Base-by-base conservation (phyloP, 64 coral and sea anemone species). In the Montipora efflorescens region DNA sequence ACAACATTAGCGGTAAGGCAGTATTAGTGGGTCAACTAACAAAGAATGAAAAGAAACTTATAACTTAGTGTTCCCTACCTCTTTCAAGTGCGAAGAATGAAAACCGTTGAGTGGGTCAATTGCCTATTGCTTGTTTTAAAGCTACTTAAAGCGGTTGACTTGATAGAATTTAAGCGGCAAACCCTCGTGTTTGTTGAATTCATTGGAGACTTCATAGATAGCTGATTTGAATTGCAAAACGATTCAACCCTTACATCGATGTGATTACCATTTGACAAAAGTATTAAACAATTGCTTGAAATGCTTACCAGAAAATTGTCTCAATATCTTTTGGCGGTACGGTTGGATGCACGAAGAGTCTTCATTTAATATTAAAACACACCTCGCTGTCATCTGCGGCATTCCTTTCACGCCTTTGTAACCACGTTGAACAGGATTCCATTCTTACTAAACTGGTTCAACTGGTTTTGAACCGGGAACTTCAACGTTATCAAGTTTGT, bases 221-320 rank as follows among this genome's bases (percentile, higher is more conserved):
- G 36, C 14, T 84, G 25, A 84, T 84, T 84, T 84, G 61, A 67
- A 84, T 84, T 84, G 81, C 81, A 84, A 84, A 84, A 67, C 44
- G 48, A 80, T 18, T n/a, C 48, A 25, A 22, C 16, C 78, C 53
- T 55, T 10, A 55, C 52, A 3, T 10, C 52, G 78, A 22, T 8
- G 20, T 12, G 12, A 58, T 80, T 8, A 36, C 36, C 36, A 36
- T 36, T 36, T 36, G 36, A 36, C 36, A 4, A 47, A 68, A 46
- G 44, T 10, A 67, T 43, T 6, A 16, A 47, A 8, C n/a, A 18
- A 18, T 22, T 19, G 50, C 13, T 59, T 23, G 7, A 25, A 57
- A 23, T 57, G n/a, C 36, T n/a, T 15, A 58, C 13, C 59, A 68
- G 67, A 47, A 28, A 62, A 36, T 55, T 14, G 12, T 62, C 36